Evolutionary conservation across 2,113 vertebrate species (phyloP).

Genomic region (Misgurnus mizolepis): DNA sequence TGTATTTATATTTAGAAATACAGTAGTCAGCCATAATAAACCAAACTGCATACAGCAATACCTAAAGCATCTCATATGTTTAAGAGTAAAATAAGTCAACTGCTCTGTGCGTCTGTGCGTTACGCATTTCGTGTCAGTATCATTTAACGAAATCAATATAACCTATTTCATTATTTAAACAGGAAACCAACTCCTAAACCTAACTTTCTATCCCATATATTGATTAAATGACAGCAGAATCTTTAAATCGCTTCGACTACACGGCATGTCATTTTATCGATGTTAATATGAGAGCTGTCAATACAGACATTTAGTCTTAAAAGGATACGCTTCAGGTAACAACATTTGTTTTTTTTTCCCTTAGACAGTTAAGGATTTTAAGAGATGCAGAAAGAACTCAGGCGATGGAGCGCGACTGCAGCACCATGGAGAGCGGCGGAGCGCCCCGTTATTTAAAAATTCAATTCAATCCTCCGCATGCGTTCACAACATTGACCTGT

Average conservation of each 20-base stretch:
- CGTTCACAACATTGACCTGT: neutral
- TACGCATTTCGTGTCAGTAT: neutral
- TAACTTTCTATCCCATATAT: neutral
- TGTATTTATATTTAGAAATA: neutral
- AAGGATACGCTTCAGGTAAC: neutral
- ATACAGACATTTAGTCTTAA: no score
- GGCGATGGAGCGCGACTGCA: slow-evolving; percentile 50
- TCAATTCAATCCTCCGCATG: neutral
- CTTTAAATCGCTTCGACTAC: no score
- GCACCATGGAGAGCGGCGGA: slow-evolving; percentile 72
- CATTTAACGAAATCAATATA: neutral
- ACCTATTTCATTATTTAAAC: neutral
- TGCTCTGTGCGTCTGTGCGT: no score
- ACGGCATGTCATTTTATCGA: no score
- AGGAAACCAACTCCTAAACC: no score
- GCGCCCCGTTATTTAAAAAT: slow-evolving; percentile 25
- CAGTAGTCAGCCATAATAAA: no score
- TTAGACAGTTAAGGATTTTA: neutral
- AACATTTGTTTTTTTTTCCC: neutral
- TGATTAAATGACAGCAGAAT: no score
- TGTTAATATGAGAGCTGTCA: no score
- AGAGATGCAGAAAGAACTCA: neutral
- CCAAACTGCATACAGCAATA: no score
- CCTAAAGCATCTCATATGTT: no score
- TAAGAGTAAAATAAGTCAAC: no score